Evolutionary conservation across 2,888 invertebrate genomes (phyloP).

Genomic region (Chymomyza caudatula): DNA sequence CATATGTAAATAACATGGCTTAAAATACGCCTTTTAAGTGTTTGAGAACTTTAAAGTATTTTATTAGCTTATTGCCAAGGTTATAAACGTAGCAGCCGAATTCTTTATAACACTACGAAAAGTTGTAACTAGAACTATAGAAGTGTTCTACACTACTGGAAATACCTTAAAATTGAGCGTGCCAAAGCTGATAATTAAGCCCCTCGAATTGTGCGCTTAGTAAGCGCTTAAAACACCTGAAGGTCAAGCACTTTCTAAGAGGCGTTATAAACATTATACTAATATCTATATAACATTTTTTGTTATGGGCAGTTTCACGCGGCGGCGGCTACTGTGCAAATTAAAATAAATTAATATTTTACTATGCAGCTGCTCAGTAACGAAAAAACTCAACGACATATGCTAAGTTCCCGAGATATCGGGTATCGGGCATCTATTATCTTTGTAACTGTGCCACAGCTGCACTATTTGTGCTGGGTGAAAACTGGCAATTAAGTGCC

Average conservation of each 20-base stretch:
- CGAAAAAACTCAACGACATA: not conserved
- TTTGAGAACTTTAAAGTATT: not conserved
- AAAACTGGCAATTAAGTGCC: constrained; percentile 46
- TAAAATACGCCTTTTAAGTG: not conserved
- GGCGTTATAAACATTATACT: constrained; percentile 7
- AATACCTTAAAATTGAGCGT: not conserved
- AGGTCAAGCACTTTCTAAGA: constrained; percentile 36
- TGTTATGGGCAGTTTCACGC: constrained; percentile 13
- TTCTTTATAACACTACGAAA: not conserved
- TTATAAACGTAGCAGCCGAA: not conserved
- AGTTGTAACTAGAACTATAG: not conserved
- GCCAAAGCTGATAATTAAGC: not conserved
- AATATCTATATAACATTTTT: not conserved
- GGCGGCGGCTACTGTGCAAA: constrained; percentile 34
- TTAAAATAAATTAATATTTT: constrained; percentile 64
- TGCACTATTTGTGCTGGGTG: constrained; percentile 31
- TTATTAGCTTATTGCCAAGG: not conserved
- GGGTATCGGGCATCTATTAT: not conserved
- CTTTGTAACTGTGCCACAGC: not conserved
- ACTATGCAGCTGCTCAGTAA: constrained; percentile 42
- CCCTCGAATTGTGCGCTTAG: not conserved
- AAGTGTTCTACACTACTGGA: not conserved
- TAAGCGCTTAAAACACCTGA: constrained; percentile 1
- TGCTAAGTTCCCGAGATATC: not conserved
- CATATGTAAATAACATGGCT: not conserved